Percentiles rank a stretch among this genome's conserved stretches.
These are phyloP conservation scores for Pseudorhombus dupliciocellatus DNA, from an alignment of 2,113 vertebrate species.

Conservation along the genomic window DNA sequence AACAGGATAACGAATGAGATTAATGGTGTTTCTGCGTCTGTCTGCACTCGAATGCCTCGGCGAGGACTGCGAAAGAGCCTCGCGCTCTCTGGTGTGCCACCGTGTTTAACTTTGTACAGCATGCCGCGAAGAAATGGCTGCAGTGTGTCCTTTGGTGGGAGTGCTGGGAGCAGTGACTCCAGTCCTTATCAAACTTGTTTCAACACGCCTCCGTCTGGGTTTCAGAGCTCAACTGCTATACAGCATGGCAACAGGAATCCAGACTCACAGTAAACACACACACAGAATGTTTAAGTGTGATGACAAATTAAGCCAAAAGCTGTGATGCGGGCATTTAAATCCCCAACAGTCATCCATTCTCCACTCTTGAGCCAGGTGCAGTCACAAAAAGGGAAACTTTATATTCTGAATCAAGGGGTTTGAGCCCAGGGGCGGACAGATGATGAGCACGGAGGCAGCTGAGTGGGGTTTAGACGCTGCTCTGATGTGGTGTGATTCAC, in stretches of 20 bases:
- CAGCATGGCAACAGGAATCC: constrained; percentile 48
- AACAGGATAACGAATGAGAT: constrained; percentile 40
- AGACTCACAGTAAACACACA: constrained; percentile 43
- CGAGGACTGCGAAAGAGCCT: constrained; percentile 13
- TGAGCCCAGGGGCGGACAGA: background rate
- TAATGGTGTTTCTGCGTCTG: constrained; percentile 40
- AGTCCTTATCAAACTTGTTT: constrained; percentile 64
- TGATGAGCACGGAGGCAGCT: constrained; percentile 30
- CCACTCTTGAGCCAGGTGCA: constrained; percentile 24
- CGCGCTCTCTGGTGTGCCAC: constrained; percentile 10
- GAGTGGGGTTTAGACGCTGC: constrained; percentile 33
- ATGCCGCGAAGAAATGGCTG: constrained; percentile 44
- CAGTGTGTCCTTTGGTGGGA: constrained; percentile 54
- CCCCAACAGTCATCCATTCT: constrained; percentile 8
- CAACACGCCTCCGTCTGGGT: constrained; percentile 60
- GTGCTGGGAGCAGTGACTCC: constrained; percentile 41
- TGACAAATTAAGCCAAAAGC: constrained; percentile 17
- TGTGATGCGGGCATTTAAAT: background rate
- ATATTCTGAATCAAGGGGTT: constrained; percentile 24
- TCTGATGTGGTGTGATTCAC: constrained; percentile 59
- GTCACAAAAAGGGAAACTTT: constrained; percentile 40
- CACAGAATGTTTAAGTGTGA: constrained; percentile 1
- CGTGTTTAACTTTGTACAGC: constrained; percentile 41
- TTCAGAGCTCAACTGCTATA: constrained; percentile 41
- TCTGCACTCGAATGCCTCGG: constrained; percentile 20